phyloP scores from a whole-genome alignment of 2,113 vertebrate species.

The Taxidea taxus region DNA sequence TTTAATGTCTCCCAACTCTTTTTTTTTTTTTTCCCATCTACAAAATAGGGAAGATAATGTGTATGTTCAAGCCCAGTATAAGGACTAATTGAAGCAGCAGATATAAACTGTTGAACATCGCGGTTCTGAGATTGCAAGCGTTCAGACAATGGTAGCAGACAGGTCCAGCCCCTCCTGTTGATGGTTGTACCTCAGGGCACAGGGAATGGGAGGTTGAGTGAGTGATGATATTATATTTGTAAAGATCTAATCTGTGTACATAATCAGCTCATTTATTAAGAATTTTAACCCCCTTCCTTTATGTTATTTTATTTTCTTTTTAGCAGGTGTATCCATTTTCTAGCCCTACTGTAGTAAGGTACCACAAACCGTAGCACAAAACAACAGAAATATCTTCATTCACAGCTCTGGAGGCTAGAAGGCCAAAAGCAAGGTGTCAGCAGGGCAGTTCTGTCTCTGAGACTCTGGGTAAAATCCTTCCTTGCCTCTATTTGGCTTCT shows the following conservation, averaged over 20 bases:
- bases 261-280: not conserved
- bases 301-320: not conserved
- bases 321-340: not conserved
- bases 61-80: not conserved
- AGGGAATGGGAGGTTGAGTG: not conserved
- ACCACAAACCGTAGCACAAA: not conserved
- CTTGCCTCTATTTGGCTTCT: not conserved
- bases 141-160: not conserved
- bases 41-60: not conserved
- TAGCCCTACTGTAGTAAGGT: not conserved
- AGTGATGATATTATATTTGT: not conserved
- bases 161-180: not conserved
- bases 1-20: constrained; percentile 23
- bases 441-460: not conserved
- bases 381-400: not conserved
- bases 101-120: not conserved
- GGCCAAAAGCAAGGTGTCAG: not conserved
- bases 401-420: not conserved
- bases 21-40: not conserved
- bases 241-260: not conserved
- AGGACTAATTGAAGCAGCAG: not conserved
- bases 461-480: not conserved
- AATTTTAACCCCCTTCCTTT: not conserved
- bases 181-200: not conserved
- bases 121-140: not conserved